These are phyloP conservation scores for Leucoraja erinaceus DNA, from an alignment of 2,113 vertebrate species.

Conservation along the genomic window DNA sequence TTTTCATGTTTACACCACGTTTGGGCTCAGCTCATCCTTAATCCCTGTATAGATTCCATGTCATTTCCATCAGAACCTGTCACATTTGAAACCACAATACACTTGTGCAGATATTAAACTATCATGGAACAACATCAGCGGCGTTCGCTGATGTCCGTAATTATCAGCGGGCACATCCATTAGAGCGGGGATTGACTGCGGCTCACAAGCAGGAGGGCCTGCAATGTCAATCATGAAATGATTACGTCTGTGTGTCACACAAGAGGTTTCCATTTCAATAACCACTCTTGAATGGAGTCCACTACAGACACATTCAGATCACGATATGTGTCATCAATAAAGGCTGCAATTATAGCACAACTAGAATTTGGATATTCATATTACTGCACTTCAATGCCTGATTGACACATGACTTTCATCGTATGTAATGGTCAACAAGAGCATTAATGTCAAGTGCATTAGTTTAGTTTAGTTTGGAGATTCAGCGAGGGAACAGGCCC, in stretches of 20 bases:
- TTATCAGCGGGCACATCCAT: not conserved
- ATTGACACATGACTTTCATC: not conserved
- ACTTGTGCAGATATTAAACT: not conserved
- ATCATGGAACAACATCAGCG: not conserved
- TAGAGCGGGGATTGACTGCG: not conserved
- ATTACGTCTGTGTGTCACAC: not conserved
- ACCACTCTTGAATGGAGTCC: not conserved
- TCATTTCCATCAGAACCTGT: not conserved
- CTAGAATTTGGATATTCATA: not conserved
- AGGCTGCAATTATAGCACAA: not conserved
- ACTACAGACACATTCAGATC: not conserved
- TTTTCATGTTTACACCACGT: not conserved
- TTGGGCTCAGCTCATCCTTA: not conserved
- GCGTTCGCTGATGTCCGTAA: not conserved
- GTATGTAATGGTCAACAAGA: not conserved
- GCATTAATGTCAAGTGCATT: not conserved
- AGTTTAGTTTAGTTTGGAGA: too few species aligned
- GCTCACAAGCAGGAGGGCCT: not conserved
- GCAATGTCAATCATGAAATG: not conserved
- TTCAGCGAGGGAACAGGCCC: too few species aligned
- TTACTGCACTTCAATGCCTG: not conserved
- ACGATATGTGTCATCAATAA: not conserved
- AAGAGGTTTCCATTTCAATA: not conserved
- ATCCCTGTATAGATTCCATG: not conserved
- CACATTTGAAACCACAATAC: too few species aligned